Conservation (phyloP, 2,888 invertebrate species). For the Dinocampus coccinellae region DNA sequence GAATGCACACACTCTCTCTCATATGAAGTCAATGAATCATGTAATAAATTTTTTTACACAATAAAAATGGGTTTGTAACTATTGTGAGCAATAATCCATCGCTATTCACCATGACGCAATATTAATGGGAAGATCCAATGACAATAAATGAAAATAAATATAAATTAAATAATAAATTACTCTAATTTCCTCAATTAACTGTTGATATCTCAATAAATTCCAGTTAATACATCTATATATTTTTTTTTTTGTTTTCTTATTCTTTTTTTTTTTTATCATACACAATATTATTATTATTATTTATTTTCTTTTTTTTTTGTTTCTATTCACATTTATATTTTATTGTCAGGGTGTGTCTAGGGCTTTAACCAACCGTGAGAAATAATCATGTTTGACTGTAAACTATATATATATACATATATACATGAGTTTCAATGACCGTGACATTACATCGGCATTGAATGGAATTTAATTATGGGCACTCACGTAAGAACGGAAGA, state of each 20-base stretch:
- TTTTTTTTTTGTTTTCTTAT: constrained; percentile 9
- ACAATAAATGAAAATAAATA: not conserved
- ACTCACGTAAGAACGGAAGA: not conserved
- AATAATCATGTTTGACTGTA: constrained; percentile 13
- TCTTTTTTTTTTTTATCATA: not conserved
- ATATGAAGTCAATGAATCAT: not conserved
- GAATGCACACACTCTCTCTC: not conserved
- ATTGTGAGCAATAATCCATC: not conserved
- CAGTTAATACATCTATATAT: constrained; percentile 22
- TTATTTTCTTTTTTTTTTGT: constrained; percentile 12
- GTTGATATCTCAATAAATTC: constrained; percentile 3
- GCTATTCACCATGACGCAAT: constrained; percentile 4
- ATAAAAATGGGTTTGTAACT: not conserved
- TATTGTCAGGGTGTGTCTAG: constrained; percentile 27
- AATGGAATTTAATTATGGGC: constrained; percentile 58
- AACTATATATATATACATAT: not conserved
- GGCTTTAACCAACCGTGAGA: constrained; percentile 29
- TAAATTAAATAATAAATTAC: not conserved
- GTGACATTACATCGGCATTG: constrained; percentile 64
- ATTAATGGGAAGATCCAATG: not conserved
- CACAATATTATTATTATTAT: not conserved
- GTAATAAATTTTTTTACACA: not conserved
- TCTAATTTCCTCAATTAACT: constrained; percentile 25
- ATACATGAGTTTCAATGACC: constrained; percentile 48
- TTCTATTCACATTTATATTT: constrained; percentile 13